A percentile compares a stretch with the other conserved stretches of the same genome.
phyloP scores from a whole-genome alignment of 2,797 vertebrate genomes.

The Phoeniculus purpureus region DNA sequence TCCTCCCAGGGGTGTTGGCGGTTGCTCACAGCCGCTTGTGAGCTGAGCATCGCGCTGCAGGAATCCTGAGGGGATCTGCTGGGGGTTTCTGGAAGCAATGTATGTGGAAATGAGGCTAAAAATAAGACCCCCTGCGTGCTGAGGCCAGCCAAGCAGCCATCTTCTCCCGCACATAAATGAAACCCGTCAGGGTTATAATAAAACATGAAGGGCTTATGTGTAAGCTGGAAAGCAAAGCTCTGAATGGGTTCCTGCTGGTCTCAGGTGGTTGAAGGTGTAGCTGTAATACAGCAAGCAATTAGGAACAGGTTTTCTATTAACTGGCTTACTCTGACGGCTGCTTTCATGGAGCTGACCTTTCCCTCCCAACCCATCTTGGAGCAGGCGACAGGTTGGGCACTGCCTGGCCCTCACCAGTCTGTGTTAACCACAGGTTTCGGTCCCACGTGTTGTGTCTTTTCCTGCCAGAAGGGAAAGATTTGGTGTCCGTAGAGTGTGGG shows the following conservation, averaged over 20 bases:
- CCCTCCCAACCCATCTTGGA: not conserved
- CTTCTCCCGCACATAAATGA: conserved; percentile 58
- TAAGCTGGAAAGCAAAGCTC: conserved; percentile 65
- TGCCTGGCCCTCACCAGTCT: not conserved
- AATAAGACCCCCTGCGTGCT: conserved; percentile 29
- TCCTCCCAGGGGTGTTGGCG: fast-evolving
- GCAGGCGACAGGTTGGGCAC: conserved; percentile 43
- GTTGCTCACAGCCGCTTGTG: fast-evolving
- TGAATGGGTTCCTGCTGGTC: conserved; percentile 78
- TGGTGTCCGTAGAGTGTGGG: not conserved
- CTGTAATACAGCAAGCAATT: conserved; percentile 81
- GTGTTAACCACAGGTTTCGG: not conserved
- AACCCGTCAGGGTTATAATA: conserved; percentile 72
- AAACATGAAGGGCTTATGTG: conserved; percentile 81
- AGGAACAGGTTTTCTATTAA: conserved; percentile 76
- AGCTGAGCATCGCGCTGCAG: not conserved
- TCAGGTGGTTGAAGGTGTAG: conserved; percentile 88
- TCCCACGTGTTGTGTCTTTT: not conserved
- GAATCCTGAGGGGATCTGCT: not conserved
- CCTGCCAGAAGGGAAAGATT: not conserved
- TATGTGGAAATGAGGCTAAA: conserved; percentile 62
- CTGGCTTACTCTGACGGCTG: conserved; percentile 64
- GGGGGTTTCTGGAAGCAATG: conserved; percentile 1
- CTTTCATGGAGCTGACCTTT: conserved; percentile 65
- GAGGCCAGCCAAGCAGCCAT: conserved; percentile 14